These are phyloP conservation scores for Telmatherina bonti DNA, from an alignment of 2,797 vertebrate genomes.

Conservation along the genomic window DNA sequence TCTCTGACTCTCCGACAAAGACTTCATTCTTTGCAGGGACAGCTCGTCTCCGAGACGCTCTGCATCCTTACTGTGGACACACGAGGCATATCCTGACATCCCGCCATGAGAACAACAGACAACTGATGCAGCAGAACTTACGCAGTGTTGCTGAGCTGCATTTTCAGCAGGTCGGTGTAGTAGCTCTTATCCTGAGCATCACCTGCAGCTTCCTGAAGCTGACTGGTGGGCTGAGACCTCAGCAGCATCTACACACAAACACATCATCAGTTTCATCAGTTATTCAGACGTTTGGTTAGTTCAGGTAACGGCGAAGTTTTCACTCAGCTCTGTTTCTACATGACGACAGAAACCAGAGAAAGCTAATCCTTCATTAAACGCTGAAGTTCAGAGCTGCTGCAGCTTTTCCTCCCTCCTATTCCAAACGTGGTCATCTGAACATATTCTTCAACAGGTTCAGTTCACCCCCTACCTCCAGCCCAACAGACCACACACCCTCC, in stretches of 20 bases:
- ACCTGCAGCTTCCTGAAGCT: slow-evolving; percentile 36
- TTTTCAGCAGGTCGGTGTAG: slow-evolving; percentile 91
- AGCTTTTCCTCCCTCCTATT: no score
- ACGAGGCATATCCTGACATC: background rate
- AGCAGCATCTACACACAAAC: slow-evolving; percentile 57
- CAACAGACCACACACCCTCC: no score
- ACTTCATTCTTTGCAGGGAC: slow-evolving; percentile 94
- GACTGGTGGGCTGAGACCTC: slow-evolving; percentile 65
- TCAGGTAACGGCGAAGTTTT: no score
- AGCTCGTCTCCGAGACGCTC: slow-evolving; percentile 89
- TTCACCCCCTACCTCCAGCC: no score
- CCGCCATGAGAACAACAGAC: background rate
- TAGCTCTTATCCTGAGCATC: slow-evolving; percentile 83
- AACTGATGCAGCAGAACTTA: slow-evolving; percentile 72
- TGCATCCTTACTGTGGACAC: slow-evolving; percentile 86
- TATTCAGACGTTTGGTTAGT: no score
- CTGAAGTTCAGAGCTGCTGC: no score
- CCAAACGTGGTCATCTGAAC: no score
- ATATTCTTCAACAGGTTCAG: no score
- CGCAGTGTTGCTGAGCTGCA: slow-evolving; percentile 91
- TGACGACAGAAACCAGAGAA: no score
- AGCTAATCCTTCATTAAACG: no score
- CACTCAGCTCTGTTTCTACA: no score
- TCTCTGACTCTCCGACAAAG: slow-evolving; percentile 93
- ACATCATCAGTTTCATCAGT: no score